Conservation (phyloP, 2,888 invertebrate genomes). For the Platycheirus rosarum region DNA sequence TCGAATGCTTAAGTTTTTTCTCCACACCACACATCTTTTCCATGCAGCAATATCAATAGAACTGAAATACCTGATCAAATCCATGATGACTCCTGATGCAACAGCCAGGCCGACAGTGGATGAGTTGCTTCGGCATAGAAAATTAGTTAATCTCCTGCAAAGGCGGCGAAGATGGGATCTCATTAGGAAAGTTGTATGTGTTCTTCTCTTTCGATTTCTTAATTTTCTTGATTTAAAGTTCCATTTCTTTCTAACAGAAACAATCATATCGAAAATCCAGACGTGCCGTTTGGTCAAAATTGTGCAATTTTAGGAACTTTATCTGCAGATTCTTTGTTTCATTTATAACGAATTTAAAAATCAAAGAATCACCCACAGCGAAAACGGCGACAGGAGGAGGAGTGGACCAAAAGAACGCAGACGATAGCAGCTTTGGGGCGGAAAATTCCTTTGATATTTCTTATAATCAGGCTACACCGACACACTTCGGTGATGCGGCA, state of each 20-base stretch:
- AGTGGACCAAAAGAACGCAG: conserved; percentile 61
- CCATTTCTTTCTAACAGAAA: conserved; percentile 76
- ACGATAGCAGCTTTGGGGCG: conserved; percentile 73
- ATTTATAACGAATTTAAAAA: conserved; percentile 77
- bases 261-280: conserved; percentile 79
- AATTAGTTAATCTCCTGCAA: conserved; percentile 77
- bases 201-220: too few species aligned
- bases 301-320: conserved; percentile 80
- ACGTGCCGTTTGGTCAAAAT: conserved; percentile 79
- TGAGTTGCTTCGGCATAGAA: conserved; percentile 83
- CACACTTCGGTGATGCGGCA: conserved; percentile 69
- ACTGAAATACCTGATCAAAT: conserved; percentile 83
- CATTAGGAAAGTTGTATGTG: conserved; percentile 78
- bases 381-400: conserved; percentile 71
- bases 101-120: conserved; percentile 84
- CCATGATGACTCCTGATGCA: conserved; percentile 85
- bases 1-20: too few species aligned
- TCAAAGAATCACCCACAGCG: conserved; percentile 74
- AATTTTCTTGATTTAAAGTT: too few species aligned
- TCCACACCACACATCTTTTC: too few species aligned
- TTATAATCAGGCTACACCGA: conserved; percentile 77
- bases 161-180: conserved; percentile 78
- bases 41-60: conserved; percentile 83
- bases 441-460: conserved; percentile 77
- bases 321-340: conserved; percentile 77